These are phyloP conservation scores for Sinhomidia bicolor DNA, from an alignment of 2,888 invertebrate genomes.

Conservation along the genomic window DNA sequence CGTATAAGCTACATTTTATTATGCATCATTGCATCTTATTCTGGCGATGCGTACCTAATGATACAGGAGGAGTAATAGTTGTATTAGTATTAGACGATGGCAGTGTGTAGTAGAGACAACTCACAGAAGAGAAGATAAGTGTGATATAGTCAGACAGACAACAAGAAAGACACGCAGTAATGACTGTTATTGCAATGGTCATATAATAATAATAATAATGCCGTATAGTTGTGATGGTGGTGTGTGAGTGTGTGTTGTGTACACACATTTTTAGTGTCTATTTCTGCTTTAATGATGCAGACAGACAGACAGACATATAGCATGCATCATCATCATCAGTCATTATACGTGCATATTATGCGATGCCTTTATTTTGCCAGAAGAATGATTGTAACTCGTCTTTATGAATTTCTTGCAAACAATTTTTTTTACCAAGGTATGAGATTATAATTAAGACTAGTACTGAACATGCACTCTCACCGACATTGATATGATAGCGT, in stretches of 20 bases:
- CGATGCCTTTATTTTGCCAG: background rate
- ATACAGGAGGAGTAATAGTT: slow-evolving; percentile 17
- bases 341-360: background rate
- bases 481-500: background rate
- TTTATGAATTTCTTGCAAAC: background rate
- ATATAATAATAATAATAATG: background rate
- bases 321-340: background rate
- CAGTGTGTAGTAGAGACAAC: background rate
- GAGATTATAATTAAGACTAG: too few relatives aligned
- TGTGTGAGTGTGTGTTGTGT: background rate
- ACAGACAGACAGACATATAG: too few relatives aligned
- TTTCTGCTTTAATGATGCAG: background rate
- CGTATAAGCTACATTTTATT: background rate
- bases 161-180: slow-evolving; percentile 28
- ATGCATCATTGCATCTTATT: slow-evolving; percentile 46
- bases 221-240: too few relatives aligned
- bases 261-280: too few relatives aligned
- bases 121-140: background rate
- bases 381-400: background rate
- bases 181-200: background rate
- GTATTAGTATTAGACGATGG: slow-evolving; percentile 15
- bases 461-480: background rate
- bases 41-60: slow-evolving; percentile 25
- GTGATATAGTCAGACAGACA: slow-evolving; percentile 44
- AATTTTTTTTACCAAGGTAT: background rate